These are phyloP conservation scores for Sycophila sp. DNA, from an alignment of 1,140 invertebrate species.

Conservation along the genomic window DNA sequence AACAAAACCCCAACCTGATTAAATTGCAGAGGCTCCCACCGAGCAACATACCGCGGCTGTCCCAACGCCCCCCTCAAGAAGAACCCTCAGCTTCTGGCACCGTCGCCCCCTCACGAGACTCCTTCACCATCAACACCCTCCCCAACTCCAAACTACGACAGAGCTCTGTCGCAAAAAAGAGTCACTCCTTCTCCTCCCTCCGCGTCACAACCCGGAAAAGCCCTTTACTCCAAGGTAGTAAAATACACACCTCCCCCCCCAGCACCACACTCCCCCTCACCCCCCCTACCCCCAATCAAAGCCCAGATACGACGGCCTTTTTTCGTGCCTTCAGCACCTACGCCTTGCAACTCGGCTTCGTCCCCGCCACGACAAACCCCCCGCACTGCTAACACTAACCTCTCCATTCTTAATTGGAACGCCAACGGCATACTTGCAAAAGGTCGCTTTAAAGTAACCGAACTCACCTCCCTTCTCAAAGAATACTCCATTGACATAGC, in stretches of 20 bases:
- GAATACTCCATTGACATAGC: neutral
- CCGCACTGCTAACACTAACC: too few relatives aligned
- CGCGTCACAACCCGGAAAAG: too few relatives aligned
- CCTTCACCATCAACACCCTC: neutral
- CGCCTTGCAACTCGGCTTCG: neutral
- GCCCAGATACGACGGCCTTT: too few relatives aligned
- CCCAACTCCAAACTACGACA: too few relatives aligned
- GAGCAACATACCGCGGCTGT: neutral
- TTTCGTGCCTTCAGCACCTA: too few relatives aligned
- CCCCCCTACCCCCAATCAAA: too few relatives aligned
- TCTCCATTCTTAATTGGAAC: neutral
- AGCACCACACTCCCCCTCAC: neutral
- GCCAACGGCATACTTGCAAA: neutral
- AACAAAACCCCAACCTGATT: neutral
- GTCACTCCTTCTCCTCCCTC: neutral
- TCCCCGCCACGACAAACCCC: neutral
- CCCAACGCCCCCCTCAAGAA: neutral
- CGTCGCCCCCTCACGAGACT: neutral
- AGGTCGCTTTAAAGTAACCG: neutral
- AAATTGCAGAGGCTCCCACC: neutral
- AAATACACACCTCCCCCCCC: neutral
- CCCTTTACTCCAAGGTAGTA: too few relatives aligned
- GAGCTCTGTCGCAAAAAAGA: too few relatives aligned
- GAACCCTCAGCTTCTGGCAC: too few relatives aligned
- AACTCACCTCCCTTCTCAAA: neutral